Conservation (phyloP, 2,113 vertebrate genomes). For the Pelobates fuscus region DNA sequence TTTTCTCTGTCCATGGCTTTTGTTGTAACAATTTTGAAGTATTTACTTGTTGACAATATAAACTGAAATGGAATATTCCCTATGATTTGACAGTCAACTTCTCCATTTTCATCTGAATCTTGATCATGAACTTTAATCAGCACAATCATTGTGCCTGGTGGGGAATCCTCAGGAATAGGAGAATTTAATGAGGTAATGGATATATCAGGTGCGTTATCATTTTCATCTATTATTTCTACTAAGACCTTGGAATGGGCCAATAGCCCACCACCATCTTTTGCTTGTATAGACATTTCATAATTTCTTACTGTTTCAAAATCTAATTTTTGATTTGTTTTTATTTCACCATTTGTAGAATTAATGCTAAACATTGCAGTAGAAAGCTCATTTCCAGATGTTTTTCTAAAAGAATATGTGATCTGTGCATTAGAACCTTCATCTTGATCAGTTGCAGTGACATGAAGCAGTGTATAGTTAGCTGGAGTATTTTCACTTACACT, state of each 20-base stretch:
- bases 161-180: slow-evolving; percentile 67
- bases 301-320: slow-evolving; percentile 76
- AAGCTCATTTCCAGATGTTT: background rate
- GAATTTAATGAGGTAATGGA: slow-evolving; percentile 54
- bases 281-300: slow-evolving; percentile 71
- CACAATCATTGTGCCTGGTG: slow-evolving; percentile 61
- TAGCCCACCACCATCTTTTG: slow-evolving; percentile 72
- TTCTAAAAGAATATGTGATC: slow-evolving; percentile 65
- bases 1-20: slow-evolving; percentile 63
- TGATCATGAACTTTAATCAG: slow-evolving; percentile 68
- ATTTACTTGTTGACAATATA: slow-evolving; percentile 60
- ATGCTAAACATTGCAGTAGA: slow-evolving; percentile 58
- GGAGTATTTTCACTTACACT: slow-evolving; percentile 60
- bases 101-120: slow-evolving; percentile 66
- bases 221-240: slow-evolving; percentile 72
- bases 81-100: slow-evolving; percentile 64
- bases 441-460: slow-evolving; percentile 67
- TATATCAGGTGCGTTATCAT: slow-evolving; percentile 67
- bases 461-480: slow-evolving; percentile 62
- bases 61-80: slow-evolving; percentile 66
- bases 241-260: slow-evolving; percentile 69
- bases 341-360: slow-evolving; percentile 67
- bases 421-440: slow-evolving; percentile 73
- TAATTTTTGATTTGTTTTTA: slow-evolving; percentile 61
- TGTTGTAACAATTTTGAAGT: slow-evolving; percentile 65